Base-by-base conservation (phyloP, 2,797 vertebrate genomes). In the Numenius phaeopus region DNA sequence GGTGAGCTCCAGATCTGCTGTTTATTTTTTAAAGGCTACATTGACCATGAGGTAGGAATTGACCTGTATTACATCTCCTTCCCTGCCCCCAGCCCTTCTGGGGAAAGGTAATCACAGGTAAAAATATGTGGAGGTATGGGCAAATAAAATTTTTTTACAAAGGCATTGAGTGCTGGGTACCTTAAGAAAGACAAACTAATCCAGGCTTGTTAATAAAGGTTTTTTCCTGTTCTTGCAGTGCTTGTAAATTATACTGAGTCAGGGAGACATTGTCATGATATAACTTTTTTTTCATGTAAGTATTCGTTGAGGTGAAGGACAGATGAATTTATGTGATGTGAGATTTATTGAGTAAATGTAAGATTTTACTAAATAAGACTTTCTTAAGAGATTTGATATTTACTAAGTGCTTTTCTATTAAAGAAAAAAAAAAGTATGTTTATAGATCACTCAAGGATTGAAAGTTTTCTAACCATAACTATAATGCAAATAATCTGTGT, bases 21-120 rank as follows among this genome's bases (percentile, higher is more conserved):
- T 54, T 83, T 27, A 27, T 61, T 92, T 91, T 95, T 80, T 29
- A 59, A 44, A 89, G 64, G 69, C 85, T 92, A 22, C 95, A 34
- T 13, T 90, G 96, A 76, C 73, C 91, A 26, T 50, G 47, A 86
- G 89, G 83, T 66, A 78, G 82, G 92, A 89, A n/a, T 44, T 95
- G 85, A 84, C 87, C 92, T 83, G 67, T 62, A 17, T 65, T 52
- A 55, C 59, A 72, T 30, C 75, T 83, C 75, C 57, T 80, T 83
- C 64, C 78, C 71, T 55, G 66, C 72, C 61, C 55, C 67, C 40
- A 71, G 55, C 59, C 77, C 37, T 70, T 37, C 75, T 80, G 44
- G 67, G 84, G 72, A 84, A 80, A 94, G 55, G 61, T 71, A 44
- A 76, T 84, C 88, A 9, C 84, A 78, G 91, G 93, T 91, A 91